Evolutionary conservation across 2,113 vertebrate genomes (phyloP), one percentile per base, ranked within the genome.

Genomic region (Andinoacara biseriatus): DNA sequence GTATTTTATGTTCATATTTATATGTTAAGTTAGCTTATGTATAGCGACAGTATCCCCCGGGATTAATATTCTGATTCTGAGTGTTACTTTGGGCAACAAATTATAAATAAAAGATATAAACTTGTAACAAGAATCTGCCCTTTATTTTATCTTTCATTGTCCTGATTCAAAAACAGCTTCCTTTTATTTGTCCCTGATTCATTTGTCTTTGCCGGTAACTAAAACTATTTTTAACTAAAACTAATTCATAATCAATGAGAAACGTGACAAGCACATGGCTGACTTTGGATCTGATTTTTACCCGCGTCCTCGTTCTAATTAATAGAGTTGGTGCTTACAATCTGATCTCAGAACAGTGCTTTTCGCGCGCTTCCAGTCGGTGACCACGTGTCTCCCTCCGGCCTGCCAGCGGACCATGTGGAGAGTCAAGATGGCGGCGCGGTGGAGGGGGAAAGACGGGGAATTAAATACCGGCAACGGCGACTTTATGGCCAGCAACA

Each of bases 361-460:
- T 3, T 22, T 5, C 2, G 2, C 74, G 52, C 38, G 78, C 52
- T 18, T 24, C 56, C n/a, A n/a, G 54, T 52, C 67, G 74, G 31
- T 43, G 86, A 89, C 88, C 94, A 94, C 94, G 95, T 95, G 94
- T 86, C 87, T 58, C 22, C 9, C 20, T 62, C 83, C 60, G 87
- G 54, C 88, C 90, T 86, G 90, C 87, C 81, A 59, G 88, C n/a
- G 81, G 80, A 49, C 90, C 93, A 89, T 90, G 94, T 93, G 92
- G 88, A 85, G 89, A 82, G 75, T 90, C 91, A 96, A 96, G 92
- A 96, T 96, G 95, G 95, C 95, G 94, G 83, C 91, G 92, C 94
- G 86, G 93, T 93, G 92, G 92, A 92, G 81, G 52, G 60, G 87
- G 18, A 52, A 79, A 86, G 91, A 90, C 76, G 85, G 52, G 58